Evolutionary conservation across 2,797 vertebrate genomes (phyloP).

Genomic region (Lacerta bilineata): DNA sequence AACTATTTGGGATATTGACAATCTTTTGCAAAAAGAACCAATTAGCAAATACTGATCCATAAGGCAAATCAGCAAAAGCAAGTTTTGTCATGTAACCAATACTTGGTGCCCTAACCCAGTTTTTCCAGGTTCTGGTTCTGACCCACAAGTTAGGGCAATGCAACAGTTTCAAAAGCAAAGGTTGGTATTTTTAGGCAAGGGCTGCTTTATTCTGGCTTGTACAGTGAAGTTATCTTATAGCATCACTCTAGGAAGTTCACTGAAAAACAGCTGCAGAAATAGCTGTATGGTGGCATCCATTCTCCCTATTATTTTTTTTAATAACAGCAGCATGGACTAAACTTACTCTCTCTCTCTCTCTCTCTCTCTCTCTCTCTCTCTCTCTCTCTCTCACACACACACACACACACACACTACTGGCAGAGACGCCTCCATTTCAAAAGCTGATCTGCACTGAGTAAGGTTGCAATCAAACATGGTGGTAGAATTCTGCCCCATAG

Average conservation of each 20-base stretch:
- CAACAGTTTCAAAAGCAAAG: background rate
- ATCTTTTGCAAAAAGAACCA: background rate
- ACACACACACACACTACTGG: no score
- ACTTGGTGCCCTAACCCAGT: background rate
- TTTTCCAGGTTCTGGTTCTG: background rate
- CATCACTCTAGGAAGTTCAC: slow-evolving; percentile 6
- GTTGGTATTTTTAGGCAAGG: background rate
- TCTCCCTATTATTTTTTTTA: background rate
- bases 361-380: background rate
- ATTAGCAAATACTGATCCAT: background rate
- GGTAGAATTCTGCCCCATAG: background rate
- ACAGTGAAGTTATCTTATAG: slow-evolving; percentile 27
- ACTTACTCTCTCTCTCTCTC: background rate
- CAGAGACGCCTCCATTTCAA: slow-evolving; percentile 13
- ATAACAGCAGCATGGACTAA: slow-evolving; percentile 33
- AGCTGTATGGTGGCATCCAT: no score
- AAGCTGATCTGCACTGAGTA: background rate
- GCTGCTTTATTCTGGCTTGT: slow-evolving; percentile 17
- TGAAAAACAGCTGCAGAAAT: slow-evolving; percentile 1
- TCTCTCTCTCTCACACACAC: background rate
- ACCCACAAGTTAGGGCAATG: background rate
- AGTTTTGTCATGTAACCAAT: background rate
- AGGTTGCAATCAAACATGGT: background rate
- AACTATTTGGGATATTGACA: background rate
- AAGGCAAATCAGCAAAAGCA: background rate